These are phyloP conservation scores for Chaetodon trifasciatus DNA, from an alignment of 2,797 vertebrate species.

Conservation along the genomic window DNA sequence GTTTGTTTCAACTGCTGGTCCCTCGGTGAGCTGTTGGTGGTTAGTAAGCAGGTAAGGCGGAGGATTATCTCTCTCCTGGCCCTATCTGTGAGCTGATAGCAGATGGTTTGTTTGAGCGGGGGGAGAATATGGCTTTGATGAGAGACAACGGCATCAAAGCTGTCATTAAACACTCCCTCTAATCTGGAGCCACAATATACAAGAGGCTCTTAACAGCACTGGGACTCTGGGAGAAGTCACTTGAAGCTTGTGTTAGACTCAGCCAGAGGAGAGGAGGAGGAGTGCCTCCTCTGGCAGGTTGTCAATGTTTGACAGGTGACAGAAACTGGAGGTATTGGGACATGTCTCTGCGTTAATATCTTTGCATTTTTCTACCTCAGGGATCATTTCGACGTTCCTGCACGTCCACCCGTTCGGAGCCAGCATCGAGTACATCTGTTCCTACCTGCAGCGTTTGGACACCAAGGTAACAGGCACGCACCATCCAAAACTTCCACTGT, in stretches of 20 bases:
- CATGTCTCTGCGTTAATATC: slow-evolving; percentile 35
- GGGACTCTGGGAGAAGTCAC: slow-evolving; percentile 65
- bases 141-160: slow-evolving; percentile 72
- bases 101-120: slow-evolving; percentile 74
- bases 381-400: slow-evolving; percentile 95
- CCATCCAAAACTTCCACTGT: slow-evolving; percentile 25
- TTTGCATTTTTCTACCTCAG: slow-evolving; percentile 77
- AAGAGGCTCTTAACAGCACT: slow-evolving; percentile 66
- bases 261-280: slow-evolving; percentile 35
- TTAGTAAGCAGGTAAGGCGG: slow-evolving; percentile 48
- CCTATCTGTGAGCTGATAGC: slow-evolving; percentile 62
- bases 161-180: slow-evolving; percentile 76
- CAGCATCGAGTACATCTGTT: slow-evolving; percentile 97
- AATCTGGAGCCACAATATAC: slow-evolving; percentile 63
- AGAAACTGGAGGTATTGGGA: slow-evolving; percentile 21
- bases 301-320: slow-evolving; percentile 32
- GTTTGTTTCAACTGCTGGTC: slow-evolving; percentile 22
- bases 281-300: slow-evolving; percentile 24
- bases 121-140: slow-evolving; percentile 67
- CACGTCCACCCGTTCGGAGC: slow-evolving; percentile 95
- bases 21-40: slow-evolving; percentile 30
- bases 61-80: slow-evolving; percentile 60
- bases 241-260: slow-evolving; percentile 48
- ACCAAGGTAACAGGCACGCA: slow-evolving; percentile 86
- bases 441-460: slow-evolving; percentile 94